phyloP scores from a whole-genome alignment of 1,140 invertebrate genomes.

The Drosophila obscura region DNA sequence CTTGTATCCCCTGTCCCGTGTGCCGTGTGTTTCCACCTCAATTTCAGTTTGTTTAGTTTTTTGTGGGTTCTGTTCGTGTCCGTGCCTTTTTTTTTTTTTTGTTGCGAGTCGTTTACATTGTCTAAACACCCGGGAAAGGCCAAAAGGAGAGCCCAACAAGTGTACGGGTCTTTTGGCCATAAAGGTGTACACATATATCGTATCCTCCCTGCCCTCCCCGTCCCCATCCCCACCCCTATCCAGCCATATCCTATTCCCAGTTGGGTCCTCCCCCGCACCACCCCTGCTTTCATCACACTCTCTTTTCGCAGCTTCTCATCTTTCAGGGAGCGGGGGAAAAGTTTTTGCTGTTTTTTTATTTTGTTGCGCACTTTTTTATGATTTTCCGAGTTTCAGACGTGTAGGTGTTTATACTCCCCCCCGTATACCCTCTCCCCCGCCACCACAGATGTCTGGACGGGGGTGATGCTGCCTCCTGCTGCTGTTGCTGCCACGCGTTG shows the following conservation, averaged over 20 bases:
- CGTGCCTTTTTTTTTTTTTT: slow-evolving; percentile 48
- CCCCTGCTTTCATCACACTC: slow-evolving; percentile 31
- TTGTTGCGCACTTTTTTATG: slow-evolving; percentile 78
- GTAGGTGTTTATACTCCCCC: slow-evolving; percentile 55
- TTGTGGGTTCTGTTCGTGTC: slow-evolving; percentile 30
- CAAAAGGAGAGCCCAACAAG: slow-evolving; percentile 50
- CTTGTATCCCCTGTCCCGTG: background rate
- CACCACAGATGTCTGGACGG: too few species aligned
- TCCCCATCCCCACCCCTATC: slow-evolving; percentile 3
- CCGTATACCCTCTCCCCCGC: background rate
- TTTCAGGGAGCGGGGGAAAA: slow-evolving; percentile 30
- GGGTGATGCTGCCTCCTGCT: background rate
- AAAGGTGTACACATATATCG: slow-evolving; percentile 57
- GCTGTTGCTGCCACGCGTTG: slow-evolving; percentile 59
- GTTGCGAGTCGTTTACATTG: slow-evolving; percentile 69
- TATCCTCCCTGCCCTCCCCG: slow-evolving; percentile 4
- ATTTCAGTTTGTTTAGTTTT: slow-evolving; percentile 77
- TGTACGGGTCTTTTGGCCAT: slow-evolving; percentile 54
- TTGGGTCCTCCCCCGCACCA: slow-evolving; percentile 11
- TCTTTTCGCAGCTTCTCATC: slow-evolving; percentile 44
- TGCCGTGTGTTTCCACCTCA: slow-evolving; percentile 27
- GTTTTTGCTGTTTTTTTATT: slow-evolving; percentile 48
- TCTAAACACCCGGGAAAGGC: slow-evolving; percentile 71
- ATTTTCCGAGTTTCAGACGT: slow-evolving; percentile 54
- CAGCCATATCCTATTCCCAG: slow-evolving; percentile 22